A percentile compares a stretch with the other conserved stretches of the same genome.
Conservation (phyloP, 2,113 vertebrate genomes). For the Zapornia atra region DNA sequence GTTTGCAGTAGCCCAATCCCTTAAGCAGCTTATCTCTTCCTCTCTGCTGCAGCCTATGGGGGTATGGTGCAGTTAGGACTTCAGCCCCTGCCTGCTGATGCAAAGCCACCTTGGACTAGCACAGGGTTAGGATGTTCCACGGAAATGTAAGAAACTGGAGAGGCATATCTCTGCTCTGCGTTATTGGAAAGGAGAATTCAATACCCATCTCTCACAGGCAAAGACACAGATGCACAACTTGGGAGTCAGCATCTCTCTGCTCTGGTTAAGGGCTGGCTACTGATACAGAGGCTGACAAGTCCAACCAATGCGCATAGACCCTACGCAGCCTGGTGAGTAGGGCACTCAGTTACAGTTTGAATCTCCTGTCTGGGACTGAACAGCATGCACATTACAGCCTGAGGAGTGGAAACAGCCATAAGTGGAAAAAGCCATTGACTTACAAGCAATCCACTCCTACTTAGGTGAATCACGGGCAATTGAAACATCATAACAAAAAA, state of each 20-base stretch:
- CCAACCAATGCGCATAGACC: background rate
- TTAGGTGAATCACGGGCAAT: background rate
- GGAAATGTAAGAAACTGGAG: background rate
- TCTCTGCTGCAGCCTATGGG: background rate
- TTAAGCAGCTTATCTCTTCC: background rate
- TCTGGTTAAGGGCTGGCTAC: background rate
- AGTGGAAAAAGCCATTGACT: background rate
- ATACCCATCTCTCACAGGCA: background rate
- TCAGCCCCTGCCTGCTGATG: background rate
- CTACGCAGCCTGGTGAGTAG: background rate
- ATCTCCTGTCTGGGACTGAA: background rate
- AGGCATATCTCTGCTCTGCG: fast-evolving
- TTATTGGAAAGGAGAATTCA: background rate
- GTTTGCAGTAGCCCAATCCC: background rate
- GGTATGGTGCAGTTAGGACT: background rate
- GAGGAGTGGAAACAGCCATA: background rate
- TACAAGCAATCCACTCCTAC: background rate
- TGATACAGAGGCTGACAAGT: background rate
- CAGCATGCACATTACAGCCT: background rate
- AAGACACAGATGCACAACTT: background rate
- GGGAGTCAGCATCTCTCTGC: background rate
- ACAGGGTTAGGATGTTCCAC: background rate
- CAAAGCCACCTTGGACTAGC: background rate
- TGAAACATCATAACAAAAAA: background rate
- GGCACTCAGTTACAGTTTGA: background rate